Conservation (phyloP, 2,797 vertebrate genomes). For the Amphiprion clarkii region DNA sequence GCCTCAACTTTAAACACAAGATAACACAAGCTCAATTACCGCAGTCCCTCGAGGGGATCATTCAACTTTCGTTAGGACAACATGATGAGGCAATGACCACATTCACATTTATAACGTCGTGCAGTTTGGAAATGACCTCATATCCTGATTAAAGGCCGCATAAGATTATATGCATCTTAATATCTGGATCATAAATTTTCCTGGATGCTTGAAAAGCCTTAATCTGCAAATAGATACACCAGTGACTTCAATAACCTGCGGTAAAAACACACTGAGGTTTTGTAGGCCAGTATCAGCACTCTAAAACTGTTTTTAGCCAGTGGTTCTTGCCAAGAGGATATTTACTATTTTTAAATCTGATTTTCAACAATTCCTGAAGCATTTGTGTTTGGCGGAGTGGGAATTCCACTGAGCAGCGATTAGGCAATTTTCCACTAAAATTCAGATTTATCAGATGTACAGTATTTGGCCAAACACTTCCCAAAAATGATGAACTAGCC, state of each 20-base stretch:
- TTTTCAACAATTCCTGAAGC: not conserved
- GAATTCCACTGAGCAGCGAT: not conserved
- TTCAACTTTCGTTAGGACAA: conserved; percentile 27
- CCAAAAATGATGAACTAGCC: not conserved
- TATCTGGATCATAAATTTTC: conserved; percentile 8
- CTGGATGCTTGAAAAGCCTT: not conserved
- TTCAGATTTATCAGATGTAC: not conserved
- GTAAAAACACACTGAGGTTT: not conserved
- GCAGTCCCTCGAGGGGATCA: conserved; percentile 9
- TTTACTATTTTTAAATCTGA: not conserved
- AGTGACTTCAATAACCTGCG: too few species aligned
- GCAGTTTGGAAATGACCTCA: conserved; percentile 46
- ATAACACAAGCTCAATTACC: conserved; percentile 50
- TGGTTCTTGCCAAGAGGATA: not conserved
- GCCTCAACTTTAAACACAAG: conserved; percentile 63
- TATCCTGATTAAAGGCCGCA: conserved; percentile 36
- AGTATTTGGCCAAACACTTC: not conserved
- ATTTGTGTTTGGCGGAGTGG: not conserved
- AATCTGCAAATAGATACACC: conserved; percentile 9
- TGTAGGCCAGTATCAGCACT: not conserved
- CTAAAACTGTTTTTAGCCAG: not conserved
- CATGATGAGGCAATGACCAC: conserved; percentile 35
- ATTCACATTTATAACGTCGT: conserved; percentile 23
- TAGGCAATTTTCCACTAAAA: not conserved
- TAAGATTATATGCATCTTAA: not conserved